phyloP scores from a whole-genome alignment of 2,113 vertebrate species.

The Puma concolor region DNA sequence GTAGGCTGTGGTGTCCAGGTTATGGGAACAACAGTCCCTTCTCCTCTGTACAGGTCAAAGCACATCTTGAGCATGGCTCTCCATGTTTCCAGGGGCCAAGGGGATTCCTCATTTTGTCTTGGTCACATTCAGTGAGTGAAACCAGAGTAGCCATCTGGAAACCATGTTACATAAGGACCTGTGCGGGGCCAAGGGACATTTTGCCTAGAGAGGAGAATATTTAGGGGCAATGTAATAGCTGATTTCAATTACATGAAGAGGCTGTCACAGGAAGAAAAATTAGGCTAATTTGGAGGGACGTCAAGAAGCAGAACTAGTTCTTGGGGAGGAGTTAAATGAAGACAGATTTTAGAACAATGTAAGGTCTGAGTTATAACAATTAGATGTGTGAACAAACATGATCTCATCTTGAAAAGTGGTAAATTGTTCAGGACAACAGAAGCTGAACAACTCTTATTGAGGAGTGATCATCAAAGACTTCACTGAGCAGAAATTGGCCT shows the following conservation, averaged over 20 bases:
- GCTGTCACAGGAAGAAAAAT: background rate
- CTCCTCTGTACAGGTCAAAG: background rate
- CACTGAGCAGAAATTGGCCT: background rate
- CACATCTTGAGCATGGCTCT: background rate
- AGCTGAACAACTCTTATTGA: background rate
- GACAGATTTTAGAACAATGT: background rate
- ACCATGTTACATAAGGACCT: background rate
- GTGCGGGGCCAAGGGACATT: background rate
- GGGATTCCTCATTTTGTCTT: background rate
- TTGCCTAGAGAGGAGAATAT: background rate
- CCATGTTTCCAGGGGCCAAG: background rate
- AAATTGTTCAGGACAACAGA: background rate
- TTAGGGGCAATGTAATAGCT: background rate
- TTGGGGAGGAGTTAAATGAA: background rate
- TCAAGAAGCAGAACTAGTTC: background rate
- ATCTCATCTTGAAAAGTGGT: background rate
- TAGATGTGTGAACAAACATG: background rate
- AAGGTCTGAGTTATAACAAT: background rate
- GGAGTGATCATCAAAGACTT: background rate
- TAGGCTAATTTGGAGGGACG: background rate
- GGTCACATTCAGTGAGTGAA: background rate
- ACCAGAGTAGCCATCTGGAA: background rate
- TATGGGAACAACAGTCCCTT: fast-evolving
- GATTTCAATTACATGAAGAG: background rate
- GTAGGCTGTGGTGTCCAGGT: background rate